Evolutionary conservation across 2,888 invertebrate species (phyloP).

Genomic region (Chrysolina americana): DNA sequence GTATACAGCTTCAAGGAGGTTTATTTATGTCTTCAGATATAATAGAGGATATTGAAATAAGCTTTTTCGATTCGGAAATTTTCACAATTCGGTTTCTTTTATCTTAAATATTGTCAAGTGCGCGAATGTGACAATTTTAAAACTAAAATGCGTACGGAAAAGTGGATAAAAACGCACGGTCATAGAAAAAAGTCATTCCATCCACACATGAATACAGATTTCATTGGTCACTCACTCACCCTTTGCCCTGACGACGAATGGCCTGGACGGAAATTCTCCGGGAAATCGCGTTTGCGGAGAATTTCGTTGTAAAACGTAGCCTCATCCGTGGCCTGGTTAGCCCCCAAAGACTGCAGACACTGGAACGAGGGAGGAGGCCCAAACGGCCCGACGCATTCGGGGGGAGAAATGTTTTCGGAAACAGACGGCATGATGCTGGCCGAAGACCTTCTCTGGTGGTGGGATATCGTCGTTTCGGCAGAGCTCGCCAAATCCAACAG

Average conservation of each 20-base stretch:
- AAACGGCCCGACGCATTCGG: constrained; percentile 72
- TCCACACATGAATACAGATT: too few relatives aligned
- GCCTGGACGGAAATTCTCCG: constrained; percentile 62
- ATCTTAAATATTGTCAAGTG: too few relatives aligned
- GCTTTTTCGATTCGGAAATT: too few relatives aligned
- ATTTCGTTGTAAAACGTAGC: constrained; percentile 70
- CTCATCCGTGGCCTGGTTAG: constrained; percentile 59
- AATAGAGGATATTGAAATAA: too few relatives aligned
- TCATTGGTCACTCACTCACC: too few relatives aligned
- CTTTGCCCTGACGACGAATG: constrained; percentile 66
- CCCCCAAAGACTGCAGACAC: constrained; percentile 73
- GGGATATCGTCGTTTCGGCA: constrained; percentile 70
- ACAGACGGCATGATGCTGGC: constrained; percentile 70
- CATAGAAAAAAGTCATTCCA: too few relatives aligned
- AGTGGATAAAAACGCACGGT: too few relatives aligned
- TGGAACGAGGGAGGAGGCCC: constrained; percentile 75
- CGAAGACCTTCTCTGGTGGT: constrained; percentile 64
- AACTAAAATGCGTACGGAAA: too few relatives aligned
- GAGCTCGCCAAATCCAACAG: constrained; percentile 90
- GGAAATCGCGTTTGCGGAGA: constrained; percentile 68
- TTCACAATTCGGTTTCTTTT: too few relatives aligned
- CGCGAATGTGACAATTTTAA: too few relatives aligned
- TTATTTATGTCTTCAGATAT: too few relatives aligned
- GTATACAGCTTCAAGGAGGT: too few relatives aligned
- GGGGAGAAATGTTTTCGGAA: constrained; percentile 73